These are phyloP conservation scores for Sthenelais limicola DNA, from an alignment of 2,888 invertebrate species.

Conservation along the genomic window DNA sequence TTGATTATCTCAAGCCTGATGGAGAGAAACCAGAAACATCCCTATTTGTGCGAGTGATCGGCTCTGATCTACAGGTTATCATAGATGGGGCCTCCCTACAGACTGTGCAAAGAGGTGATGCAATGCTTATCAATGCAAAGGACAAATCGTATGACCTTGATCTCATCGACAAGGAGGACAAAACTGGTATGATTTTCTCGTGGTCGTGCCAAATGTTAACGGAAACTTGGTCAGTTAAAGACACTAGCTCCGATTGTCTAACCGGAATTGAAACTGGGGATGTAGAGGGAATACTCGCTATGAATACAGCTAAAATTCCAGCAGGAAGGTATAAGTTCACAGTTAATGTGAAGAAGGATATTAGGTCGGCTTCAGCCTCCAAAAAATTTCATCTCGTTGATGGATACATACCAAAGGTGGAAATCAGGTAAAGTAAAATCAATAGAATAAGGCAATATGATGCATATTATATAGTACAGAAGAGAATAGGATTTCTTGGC, in stretches of 20 bases:
- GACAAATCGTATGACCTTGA: background rate
- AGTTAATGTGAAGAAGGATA: background rate
- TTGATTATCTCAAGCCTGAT: no score
- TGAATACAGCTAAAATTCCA: background rate
- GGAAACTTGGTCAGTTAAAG: background rate
- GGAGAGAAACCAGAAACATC: no score
- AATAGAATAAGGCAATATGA: no score
- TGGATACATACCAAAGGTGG: no score
- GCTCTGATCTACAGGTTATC: background rate
- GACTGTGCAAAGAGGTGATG: background rate
- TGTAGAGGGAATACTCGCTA: background rate
- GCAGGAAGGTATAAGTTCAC: background rate
- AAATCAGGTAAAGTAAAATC: no score
- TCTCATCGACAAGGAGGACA: background rate
- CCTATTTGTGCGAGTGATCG: background rate
- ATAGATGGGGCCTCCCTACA: background rate
- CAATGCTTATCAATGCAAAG: background rate
- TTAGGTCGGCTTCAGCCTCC: background rate
- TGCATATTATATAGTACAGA: no score
- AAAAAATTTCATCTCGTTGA: no score
- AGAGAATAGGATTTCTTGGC: no score
- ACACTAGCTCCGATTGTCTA: background rate
- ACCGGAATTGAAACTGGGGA: background rate
- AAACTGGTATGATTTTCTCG: constrained; percentile 10
- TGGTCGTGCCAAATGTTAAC: background rate